Evolutionary conservation across 1,140 invertebrate species (phyloP).

Genomic region (Macrotrachela quadricornifera): DNA sequence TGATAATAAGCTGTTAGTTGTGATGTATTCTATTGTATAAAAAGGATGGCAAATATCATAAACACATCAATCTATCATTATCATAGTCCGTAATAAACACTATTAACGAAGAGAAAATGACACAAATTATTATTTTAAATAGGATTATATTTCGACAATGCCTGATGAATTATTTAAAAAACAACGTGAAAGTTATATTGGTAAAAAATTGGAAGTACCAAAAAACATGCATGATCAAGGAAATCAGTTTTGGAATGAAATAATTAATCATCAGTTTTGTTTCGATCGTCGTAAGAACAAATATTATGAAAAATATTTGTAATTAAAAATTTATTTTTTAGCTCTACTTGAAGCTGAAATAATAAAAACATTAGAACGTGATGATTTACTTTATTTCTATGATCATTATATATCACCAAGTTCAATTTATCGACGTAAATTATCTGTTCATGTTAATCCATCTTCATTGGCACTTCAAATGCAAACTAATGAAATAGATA

Average conservation of each 20-base stretch:
- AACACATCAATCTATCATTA: too few species aligned
- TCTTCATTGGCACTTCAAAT: conserved; percentile 16
- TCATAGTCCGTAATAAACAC: too few species aligned
- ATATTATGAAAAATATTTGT: neutral
- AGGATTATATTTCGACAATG: conserved; percentile 51
- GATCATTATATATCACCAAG: conserved; percentile 29
- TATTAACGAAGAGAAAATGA: too few species aligned
- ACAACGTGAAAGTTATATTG: conserved; percentile 55
- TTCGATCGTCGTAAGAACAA: conserved; percentile 62
- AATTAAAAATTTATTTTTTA: conserved; percentile 9
- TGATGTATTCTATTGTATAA: too few species aligned
- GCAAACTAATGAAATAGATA: too few species aligned
- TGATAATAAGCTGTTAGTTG: too few species aligned
- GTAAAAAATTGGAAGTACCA: conserved; percentile 61
- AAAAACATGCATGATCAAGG: conserved; percentile 54
- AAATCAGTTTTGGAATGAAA: conserved; percentile 58
- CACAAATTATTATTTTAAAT: conserved; percentile 5
- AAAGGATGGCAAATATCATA: too few species aligned
- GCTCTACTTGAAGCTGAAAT: conserved; percentile 58
- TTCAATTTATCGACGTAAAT: conserved; percentile 10
- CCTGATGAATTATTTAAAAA: conserved; percentile 55
- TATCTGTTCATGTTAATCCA: conserved; percentile 51
- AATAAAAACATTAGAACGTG: conserved; percentile 51
- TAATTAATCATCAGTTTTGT: conserved; percentile 61
- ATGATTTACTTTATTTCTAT: conserved; percentile 59